Conservation (phyloP, 2,113 vertebrate species). For the Sinocyclocheilus anshuiensis region DNA sequence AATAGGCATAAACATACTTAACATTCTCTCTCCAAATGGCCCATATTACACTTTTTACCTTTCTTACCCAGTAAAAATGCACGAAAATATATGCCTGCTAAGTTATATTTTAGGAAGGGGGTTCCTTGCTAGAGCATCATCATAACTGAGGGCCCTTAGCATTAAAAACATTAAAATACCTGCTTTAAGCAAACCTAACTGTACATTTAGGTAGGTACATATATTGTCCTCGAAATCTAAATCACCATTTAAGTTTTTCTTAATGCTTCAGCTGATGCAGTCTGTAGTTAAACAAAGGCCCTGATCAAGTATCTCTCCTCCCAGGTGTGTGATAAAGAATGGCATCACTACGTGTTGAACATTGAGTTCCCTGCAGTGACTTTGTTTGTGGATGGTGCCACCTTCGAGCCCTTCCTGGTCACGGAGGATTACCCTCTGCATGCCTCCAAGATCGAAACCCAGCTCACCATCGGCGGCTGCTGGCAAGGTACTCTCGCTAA, state of each 20-base stretch:
- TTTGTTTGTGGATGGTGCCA: conserved; percentile 87
- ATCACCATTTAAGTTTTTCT: neutral
- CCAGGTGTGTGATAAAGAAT: conserved; percentile 95
- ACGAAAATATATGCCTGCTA: neutral
- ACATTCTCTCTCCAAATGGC: neutral
- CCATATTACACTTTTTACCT: neutral
- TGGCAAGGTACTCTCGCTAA: conserved; percentile 87
- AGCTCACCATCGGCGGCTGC: conserved; percentile 94
- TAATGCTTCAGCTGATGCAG: neutral
- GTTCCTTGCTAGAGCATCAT: neutral
- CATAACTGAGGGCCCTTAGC: neutral
- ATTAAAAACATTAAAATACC: neutral
- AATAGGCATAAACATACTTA: neutral
- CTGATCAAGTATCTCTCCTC: conserved; percentile 10
- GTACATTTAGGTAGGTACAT: neutral
- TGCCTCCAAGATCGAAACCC: conserved; percentile 84
- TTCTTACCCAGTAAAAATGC: neutral
- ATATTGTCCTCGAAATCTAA: neutral
- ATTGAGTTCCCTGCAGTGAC: conserved; percentile 86
- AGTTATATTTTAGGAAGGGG: neutral
- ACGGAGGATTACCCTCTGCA: conserved; percentile 94
- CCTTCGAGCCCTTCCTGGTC: conserved; percentile 92
- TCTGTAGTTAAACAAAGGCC: neutral
- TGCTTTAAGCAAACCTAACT: neutral
- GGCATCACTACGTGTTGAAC: conserved; percentile 96